Evolutionary conservation across 2,888 invertebrate species (phyloP).

Genomic region (Eristalis intricaria): DNA sequence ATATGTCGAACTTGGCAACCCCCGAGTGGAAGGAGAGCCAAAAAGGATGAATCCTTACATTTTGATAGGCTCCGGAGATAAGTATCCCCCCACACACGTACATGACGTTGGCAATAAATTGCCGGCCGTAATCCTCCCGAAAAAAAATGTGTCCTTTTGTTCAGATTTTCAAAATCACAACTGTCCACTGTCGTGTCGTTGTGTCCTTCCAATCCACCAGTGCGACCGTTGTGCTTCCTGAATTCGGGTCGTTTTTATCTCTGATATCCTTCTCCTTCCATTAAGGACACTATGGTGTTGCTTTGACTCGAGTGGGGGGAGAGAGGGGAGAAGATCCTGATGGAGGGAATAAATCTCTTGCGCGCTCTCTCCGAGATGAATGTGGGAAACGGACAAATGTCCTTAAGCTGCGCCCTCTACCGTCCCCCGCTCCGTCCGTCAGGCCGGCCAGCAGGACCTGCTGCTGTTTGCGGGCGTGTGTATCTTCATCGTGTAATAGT

Average conservation of each 20-base stretch:
- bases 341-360: slow-evolving; percentile 58
- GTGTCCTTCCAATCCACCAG: background rate
- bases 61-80: slow-evolving; percentile 31
- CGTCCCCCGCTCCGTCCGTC: background rate
- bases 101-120: slow-evolving; percentile 21
- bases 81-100: slow-evolving; percentile 27
- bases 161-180: slow-evolving; percentile 55
- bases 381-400: slow-evolving; percentile 57
- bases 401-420: background rate
- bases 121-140: slow-evolving; percentile 17
- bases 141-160: slow-evolving; percentile 33
- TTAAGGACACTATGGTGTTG: slow-evolving; percentile 16
- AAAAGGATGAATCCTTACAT: slow-evolving; percentile 16
- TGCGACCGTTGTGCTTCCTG: background rate
- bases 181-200: slow-evolving; percentile 25
- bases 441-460: background rate
- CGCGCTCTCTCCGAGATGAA: slow-evolving; percentile 25
- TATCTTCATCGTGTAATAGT: slow-evolving; percentile 61
- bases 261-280: slow-evolving; percentile 27
- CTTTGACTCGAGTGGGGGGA: background rate
- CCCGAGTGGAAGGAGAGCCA: background rate
- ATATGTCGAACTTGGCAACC: background rate
- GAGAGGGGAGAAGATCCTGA: too few relatives aligned
- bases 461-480: slow-evolving; percentile 5
- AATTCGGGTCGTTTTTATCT: slow-evolving; percentile 22